phyloP scores from a whole-genome alignment of 2,888 invertebrate genomes.

The Marronus borbonicus region DNA sequence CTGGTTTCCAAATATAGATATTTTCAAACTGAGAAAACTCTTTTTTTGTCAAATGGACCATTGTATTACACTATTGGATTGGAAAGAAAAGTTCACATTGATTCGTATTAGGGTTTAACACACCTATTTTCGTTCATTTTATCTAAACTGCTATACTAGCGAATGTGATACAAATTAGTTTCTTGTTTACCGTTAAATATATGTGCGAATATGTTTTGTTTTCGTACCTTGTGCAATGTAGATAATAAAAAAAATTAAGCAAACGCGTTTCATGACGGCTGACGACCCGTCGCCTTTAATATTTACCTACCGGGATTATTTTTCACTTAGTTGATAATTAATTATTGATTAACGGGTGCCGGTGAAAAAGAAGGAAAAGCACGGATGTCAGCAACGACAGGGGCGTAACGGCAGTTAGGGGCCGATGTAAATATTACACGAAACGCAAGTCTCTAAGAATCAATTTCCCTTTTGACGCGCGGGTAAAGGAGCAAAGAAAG shows the following conservation, averaged over 20 bases:
- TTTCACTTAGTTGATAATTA: slow-evolving; percentile 45
- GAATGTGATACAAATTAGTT: too few relatives aligned
- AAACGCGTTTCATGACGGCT: slow-evolving; percentile 33
- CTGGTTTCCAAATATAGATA: too few relatives aligned
- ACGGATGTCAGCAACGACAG: slow-evolving; percentile 35
- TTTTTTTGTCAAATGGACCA: too few relatives aligned
- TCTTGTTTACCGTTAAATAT: too few relatives aligned
- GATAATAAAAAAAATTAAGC: slow-evolving; percentile 22
- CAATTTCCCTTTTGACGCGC: slow-evolving; percentile 42
- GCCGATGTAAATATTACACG: slow-evolving; percentile 43
- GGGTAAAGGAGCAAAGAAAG: slow-evolving; percentile 23
- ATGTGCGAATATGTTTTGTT: background rate
- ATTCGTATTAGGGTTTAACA: too few relatives aligned
- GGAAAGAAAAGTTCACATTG: too few relatives aligned
- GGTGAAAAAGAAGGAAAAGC: slow-evolving; percentile 41
- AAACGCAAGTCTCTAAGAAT: slow-evolving; percentile 45
- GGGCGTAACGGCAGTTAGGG: slow-evolving; percentile 14
- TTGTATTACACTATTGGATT: too few relatives aligned
- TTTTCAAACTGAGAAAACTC: too few relatives aligned
- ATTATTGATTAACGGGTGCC: slow-evolving; percentile 44
- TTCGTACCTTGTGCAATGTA: slow-evolving; percentile 11
- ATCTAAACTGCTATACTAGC: too few relatives aligned
- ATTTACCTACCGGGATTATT: slow-evolving; percentile 41
- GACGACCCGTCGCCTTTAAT: slow-evolving; percentile 38
- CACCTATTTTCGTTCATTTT: too few relatives aligned